Evolutionary conservation across 1,140 invertebrate species (phyloP), one percentile per base, ranked within the genome.

Genomic region (Adelges cooleyi): DNA sequence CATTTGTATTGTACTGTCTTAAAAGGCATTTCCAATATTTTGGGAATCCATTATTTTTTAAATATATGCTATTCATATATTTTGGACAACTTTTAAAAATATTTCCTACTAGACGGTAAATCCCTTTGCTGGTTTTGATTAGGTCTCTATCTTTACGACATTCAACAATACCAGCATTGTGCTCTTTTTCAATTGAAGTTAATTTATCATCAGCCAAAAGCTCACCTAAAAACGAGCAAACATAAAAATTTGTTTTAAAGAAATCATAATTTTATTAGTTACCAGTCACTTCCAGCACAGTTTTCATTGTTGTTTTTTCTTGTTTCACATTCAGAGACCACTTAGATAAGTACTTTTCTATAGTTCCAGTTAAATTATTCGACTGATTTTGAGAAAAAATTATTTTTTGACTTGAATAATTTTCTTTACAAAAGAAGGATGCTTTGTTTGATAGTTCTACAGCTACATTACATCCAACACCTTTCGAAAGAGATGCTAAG

Each of bases 101-200:
- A n/a, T 48, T 48, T 5, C 56, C 56, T 3, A 62, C 8, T 8
- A 62, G 44, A 62, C 42, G 56, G 18, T 62, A 62, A 15, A 62
- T 0, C 9, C 56, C 56, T 46, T 62, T 62, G 8, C 15, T 48
- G 1, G 56, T 62, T 3, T 29, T 48, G 1, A 62, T 17, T 62
- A 62, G 27, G 33, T 15, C 22, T 48, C 15, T 22, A 3, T 20
- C 25, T 62, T 62, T 62, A 29, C 56, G 5, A 3, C 11, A 6
- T 22, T 18, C 5, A 11, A 62, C 27, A 8, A 62, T 18, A 3
- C 56, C 56, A 46, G 42, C 56, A n/a, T 62, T 25, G 20, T 62
- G 56, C 27, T 20, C 4, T 20, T 62, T 48, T 62, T 62, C 56
- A 20, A 20, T 13, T 10, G 46, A 11, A 20, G 56, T 62, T 1